Conservation (phyloP, 2,888 invertebrate genomes). For the Apocheima hispidaria region DNA sequence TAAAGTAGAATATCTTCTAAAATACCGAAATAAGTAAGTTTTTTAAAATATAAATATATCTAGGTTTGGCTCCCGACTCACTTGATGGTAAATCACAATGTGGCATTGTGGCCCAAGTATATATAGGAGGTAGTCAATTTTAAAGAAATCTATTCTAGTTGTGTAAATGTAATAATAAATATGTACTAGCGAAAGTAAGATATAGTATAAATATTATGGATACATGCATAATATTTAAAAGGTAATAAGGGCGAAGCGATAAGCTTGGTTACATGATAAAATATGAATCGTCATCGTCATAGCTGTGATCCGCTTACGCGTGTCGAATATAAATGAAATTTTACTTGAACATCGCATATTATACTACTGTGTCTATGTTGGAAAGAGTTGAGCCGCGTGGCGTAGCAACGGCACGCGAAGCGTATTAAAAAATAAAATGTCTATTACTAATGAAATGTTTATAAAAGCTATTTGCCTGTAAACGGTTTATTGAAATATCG, state of each 20-base stretch:
- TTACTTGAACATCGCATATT: not conserved
- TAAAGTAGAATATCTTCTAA: not conserved
- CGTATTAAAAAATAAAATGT: not conserved
- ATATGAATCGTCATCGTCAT: conserved; percentile 13
- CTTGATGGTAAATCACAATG: too few species aligned
- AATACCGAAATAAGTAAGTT: not conserved
- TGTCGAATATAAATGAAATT: conserved; percentile 14
- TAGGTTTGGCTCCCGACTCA: too few species aligned
- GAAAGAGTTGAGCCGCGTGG: not conserved
- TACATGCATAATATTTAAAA: too few species aligned
- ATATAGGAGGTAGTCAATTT: too few species aligned
- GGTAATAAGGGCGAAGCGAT: not conserved
- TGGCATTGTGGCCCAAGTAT: too few species aligned
- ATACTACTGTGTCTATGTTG: not conserved
- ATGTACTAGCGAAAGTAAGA: not conserved
- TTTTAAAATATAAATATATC: too few species aligned
- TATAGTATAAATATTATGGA: not conserved
- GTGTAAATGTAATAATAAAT: too few species aligned
- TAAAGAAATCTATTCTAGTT: too few species aligned
- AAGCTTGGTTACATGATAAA: conserved; percentile 6
- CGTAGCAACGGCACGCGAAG: not conserved
- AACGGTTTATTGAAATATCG: conserved; percentile 14
- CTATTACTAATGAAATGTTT: conserved; percentile 2
- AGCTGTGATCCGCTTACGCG: conserved; percentile 4
- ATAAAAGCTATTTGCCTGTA: not conserved